Conservation (phyloP, 37 sponge, comb jelly and placozoan genomes). For the Beroe forskalii region DNA sequence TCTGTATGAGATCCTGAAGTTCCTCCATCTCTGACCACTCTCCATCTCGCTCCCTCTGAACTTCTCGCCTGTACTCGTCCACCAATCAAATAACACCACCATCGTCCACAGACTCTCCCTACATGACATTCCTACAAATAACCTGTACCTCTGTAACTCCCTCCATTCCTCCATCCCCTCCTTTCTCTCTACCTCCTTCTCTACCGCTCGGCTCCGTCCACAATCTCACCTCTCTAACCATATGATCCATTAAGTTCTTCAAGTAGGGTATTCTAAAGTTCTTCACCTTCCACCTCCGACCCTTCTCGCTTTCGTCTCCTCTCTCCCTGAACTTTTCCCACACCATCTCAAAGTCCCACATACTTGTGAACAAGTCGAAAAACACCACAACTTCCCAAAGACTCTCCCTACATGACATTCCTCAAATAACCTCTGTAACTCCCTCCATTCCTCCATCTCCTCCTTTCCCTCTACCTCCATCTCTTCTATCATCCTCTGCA, state of each 20-base stretch:
- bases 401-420: neutral
- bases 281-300: neutral
- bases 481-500: slow-evolving; percentile 4
- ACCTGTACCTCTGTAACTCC: neutral
- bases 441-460: neutral
- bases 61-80: too few species aligned
- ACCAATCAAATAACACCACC: too few species aligned
- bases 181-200: neutral
- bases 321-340: neutral
- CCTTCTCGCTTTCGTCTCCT: neutral
- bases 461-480: neutral
- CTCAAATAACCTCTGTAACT: neutral
- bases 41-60: neutral
- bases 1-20: too few species aligned
- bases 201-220: neutral
- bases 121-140: neutral
- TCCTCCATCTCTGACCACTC: too few species aligned
- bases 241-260: neutral
- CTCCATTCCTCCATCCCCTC: neutral
- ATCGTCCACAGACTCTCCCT: too few species aligned
- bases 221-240: neutral
- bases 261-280: neutral
- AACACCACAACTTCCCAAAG: too few species aligned
- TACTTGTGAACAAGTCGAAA: too few species aligned
- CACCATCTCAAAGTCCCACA: neutral